A percentile compares a stretch with the other conserved stretches of the same genome.
Evolutionary conservation across 2,888 invertebrate genomes (phyloP).

Genomic region (Leptinotarsa peninsularis): DNA sequence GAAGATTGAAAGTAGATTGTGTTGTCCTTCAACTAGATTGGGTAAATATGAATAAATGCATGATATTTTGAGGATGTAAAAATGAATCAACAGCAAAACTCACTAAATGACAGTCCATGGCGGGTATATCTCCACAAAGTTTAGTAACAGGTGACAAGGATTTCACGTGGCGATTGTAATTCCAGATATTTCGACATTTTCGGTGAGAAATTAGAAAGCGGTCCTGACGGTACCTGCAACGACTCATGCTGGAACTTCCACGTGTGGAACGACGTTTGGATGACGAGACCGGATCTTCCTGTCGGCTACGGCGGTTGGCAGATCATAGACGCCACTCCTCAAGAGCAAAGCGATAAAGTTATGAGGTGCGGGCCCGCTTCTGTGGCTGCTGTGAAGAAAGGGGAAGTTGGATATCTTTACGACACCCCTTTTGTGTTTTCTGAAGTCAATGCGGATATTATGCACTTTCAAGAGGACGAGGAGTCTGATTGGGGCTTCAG

Average conservation of each 20-base stretch:
- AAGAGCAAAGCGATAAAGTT: constrained; percentile 75
- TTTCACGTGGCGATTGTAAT: neutral
- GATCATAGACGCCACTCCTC: constrained; percentile 83
- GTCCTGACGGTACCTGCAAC: constrained; percentile 75
- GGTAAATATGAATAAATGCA: too few species aligned
- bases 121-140: too few species aligned
- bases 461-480: constrained; percentile 81
- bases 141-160: too few species aligned
- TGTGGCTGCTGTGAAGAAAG: constrained; percentile 75
- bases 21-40: too few species aligned
- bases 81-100: too few species aligned
- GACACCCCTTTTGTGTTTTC: constrained; percentile 82
- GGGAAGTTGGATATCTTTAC: constrained; percentile 74
- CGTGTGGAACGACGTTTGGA: constrained; percentile 86
- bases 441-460: constrained; percentile 82
- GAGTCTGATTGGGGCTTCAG: constrained; percentile 75
- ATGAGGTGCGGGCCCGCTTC: constrained; percentile 75
- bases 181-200: constrained; percentile 73
- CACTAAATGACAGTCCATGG: too few species aligned
- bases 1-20: too few species aligned
- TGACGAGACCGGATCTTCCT: constrained; percentile 78
- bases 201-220: constrained; percentile 76
- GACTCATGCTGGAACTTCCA: constrained; percentile 86
- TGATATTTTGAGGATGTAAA: too few species aligned
- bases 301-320: constrained; percentile 84